Evolutionary conservation across 2,888 invertebrate species (phyloP).

Genomic region (Agonopterix subpropinquella): DNA sequence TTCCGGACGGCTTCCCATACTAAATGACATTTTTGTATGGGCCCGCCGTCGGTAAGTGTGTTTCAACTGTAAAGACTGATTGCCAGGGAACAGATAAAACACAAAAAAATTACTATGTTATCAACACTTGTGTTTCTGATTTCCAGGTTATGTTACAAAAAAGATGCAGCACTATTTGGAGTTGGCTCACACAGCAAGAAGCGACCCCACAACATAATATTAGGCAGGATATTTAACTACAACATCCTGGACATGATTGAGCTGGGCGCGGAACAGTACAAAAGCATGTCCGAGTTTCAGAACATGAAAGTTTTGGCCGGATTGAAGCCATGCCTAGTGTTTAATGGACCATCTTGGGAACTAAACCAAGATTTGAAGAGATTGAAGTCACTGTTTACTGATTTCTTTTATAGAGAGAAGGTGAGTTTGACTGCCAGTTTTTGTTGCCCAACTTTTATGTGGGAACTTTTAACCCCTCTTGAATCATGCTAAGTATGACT

Average conservation of each 20-base stretch:
- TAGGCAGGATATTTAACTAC: constrained; percentile 93
- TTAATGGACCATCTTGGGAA: constrained; percentile 95
- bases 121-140: neutral
- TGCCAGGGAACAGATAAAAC: neutral
- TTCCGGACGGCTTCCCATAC: no score
- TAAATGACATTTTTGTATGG: no score
- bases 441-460: no score
- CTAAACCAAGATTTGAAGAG: constrained; percentile 86
- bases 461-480: no score
- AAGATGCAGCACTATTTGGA: constrained; percentile 92
- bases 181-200: constrained; percentile 96
- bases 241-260: constrained; percentile 97
- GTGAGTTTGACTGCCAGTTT: constrained; percentile 23
- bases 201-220: constrained; percentile 91
- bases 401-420: constrained; percentile 93
- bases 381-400: constrained; percentile 91
- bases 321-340: constrained; percentile 92
- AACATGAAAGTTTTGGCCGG: constrained; percentile 86
- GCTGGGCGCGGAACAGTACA: constrained; percentile 90
- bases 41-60: no score
- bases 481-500: no score
- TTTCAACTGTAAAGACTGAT: no score
- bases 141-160: constrained; percentile 81
- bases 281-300: constrained; percentile 86
- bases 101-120: neutral